Percentiles rank a stretch among this genome's conserved stretches.
Conservation (phyloP, 37 sponge, comb jelly and placozoan species). For the Lycopodina hypogea region DNA sequence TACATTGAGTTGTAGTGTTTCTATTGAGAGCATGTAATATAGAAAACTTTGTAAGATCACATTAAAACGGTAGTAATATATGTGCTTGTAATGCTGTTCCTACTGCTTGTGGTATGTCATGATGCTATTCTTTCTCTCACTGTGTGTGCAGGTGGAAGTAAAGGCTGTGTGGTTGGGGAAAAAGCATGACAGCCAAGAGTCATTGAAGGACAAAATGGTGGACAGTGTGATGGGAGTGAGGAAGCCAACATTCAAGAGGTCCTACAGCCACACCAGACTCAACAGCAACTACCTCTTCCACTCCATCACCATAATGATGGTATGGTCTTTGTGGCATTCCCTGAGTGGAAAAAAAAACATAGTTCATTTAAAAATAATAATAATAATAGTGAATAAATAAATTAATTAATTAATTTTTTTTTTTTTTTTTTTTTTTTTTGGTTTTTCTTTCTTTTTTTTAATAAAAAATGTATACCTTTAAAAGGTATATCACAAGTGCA, state of each 20-base stretch:
- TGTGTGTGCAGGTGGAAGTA: constrained; percentile 59
- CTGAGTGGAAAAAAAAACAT: too few species aligned
- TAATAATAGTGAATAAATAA: neutral
- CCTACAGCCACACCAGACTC: constrained; percentile 39
- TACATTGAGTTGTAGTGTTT: too few species aligned
- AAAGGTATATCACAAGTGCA: too few species aligned
- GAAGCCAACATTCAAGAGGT: constrained; percentile 46
- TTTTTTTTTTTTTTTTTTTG: too few species aligned
- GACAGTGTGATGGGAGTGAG: constrained; percentile 58
- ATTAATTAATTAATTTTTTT: neutral
- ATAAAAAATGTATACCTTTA: too few species aligned
- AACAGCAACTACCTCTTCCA: constrained; percentile 55
- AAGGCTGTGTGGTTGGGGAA: constrained; percentile 61
- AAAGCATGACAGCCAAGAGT: constrained; percentile 11
- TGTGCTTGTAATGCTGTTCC: too few species aligned
- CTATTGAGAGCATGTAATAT: too few species aligned
- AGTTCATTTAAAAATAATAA: neutral
- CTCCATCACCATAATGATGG: constrained; percentile 74
- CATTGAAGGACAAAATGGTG: constrained; percentile 26
- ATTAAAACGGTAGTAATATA: too few species aligned
- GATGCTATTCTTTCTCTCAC: too few species aligned
- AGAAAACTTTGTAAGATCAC: too few species aligned
- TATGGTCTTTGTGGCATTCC: constrained; percentile 15
- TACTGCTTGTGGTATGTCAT: too few species aligned
- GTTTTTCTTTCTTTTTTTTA: too few species aligned